These are phyloP conservation scores for Sinodicranocentrus sp. DNA, from an alignment of 2,888 invertebrate genomes.

Conservation along the genomic window DNA sequence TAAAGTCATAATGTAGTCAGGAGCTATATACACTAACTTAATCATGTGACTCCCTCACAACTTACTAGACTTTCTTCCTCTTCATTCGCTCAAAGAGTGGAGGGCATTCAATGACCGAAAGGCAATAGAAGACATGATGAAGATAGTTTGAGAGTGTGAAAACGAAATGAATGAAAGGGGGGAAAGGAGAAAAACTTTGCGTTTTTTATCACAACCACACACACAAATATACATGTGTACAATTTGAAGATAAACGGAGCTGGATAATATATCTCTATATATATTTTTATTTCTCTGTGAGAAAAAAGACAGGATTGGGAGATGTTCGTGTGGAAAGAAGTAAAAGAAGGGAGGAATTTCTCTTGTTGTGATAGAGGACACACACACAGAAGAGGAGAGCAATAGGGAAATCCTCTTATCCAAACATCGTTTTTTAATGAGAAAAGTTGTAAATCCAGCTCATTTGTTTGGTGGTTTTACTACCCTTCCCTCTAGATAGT, in stretches of 20 bases:
- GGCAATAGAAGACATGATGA: neutral
- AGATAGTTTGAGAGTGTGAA: neutral
- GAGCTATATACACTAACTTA: no score
- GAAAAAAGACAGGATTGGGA: no score
- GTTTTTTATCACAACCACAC: neutral
- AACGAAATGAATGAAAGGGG: neutral
- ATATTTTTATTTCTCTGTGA: no score
- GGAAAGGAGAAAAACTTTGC: no score
- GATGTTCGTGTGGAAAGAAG: no score
- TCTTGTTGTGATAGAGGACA: neutral
- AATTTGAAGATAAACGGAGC: neutral
- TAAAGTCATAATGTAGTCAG: no score
- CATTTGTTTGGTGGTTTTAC: conserved; percentile 65
- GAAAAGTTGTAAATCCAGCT: conserved; percentile 71
- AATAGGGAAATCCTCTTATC: conserved; percentile 62
- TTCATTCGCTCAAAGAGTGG: no score
- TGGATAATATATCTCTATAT: neutral
- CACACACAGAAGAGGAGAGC: conserved; percentile 7
- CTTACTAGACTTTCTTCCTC: no score
- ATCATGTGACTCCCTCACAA: no score
- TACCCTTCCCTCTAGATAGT: neutral
- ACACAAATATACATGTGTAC: neutral
- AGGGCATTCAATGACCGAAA: no score
- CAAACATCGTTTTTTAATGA: conserved; percentile 70
- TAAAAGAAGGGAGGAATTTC: no score